These are phyloP conservation scores for Limonius californicus DNA, from an alignment of 1,140 invertebrate genomes.

Conservation along the genomic window DNA sequence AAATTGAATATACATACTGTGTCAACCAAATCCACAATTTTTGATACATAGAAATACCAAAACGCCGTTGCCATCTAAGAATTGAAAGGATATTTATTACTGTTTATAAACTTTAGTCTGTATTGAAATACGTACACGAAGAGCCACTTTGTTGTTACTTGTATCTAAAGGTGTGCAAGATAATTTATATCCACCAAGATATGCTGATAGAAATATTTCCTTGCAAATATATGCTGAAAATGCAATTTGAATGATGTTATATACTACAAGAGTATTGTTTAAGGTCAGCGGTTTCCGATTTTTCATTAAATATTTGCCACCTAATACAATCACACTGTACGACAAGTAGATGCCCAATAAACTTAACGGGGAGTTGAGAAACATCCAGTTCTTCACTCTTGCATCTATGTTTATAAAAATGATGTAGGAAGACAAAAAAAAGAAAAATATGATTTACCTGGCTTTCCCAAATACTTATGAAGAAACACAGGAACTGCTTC, in stretches of 20 bases:
- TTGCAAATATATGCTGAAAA: constrained; percentile 48
- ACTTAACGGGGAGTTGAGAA: constrained; percentile 18
- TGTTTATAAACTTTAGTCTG: background rate
- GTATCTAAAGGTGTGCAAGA: constrained; percentile 11
- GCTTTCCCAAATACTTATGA: constrained; percentile 13
- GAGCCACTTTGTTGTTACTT: background rate
- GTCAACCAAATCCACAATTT: constrained; percentile 86
- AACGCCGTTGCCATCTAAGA: constrained; percentile 79
- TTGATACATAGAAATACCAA: constrained; percentile 89
- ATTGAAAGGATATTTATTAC: background rate
- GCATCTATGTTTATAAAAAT: constrained; percentile 9
- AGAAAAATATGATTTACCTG: background rate
- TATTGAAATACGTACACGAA: constrained; percentile 3
- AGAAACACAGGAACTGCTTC: constrained; percentile 10
- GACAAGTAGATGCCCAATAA: background rate
- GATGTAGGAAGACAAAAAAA: no score
- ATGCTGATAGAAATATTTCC: constrained; percentile 16
- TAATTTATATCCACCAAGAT: constrained; percentile 18
- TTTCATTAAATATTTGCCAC: constrained; percentile 68
- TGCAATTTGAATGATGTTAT: constrained; percentile 84
- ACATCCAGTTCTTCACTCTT: constrained; percentile 21
- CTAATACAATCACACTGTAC: constrained; percentile 7
- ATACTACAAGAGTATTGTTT: constrained; percentile 72
- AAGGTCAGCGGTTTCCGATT: constrained; percentile 84
- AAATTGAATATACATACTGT: constrained; percentile 51